Base-by-base conservation (phyloP, 2,113 vertebrate species). In the Apteryx mantelli region DNA sequence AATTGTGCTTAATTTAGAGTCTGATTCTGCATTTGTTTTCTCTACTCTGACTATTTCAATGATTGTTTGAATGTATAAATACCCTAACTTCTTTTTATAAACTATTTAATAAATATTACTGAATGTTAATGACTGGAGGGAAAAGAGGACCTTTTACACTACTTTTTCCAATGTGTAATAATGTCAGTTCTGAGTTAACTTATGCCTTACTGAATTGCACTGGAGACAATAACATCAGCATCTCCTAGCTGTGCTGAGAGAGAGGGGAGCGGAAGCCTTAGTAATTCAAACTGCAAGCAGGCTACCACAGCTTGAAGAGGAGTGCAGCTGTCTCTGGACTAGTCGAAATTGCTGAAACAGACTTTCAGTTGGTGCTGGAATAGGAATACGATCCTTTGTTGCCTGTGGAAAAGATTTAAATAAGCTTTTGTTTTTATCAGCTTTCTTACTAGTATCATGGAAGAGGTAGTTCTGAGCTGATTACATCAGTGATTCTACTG, bases 111-210 rank as follows among this genome's bases (percentile, higher is more conserved):
- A 97, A 97, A 97, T 91, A 94, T 79, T 85, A 64, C 73, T 94
- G 96, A 98, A 98, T 98, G 96, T 98, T 98, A 94, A 81, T 84
- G 28, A 74, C 15, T 8, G 93, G 93, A 96, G 75, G 94, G 91
- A 82, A 95, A 70, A 97, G 89, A 95, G 86, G 95, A 97, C 97
- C 97, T 98, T 98, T 98, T 98, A 98, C 97, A 98, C 97, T 98
- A 98, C 96, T 97, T 98, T 60, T 97, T 92, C 97, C 95, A 95
- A 94, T 93, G 92, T 95, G 84, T 94, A 76, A 87, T 96, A 81
- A 85, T 13, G 40, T 93, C 95, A 92, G 89, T 96, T 96, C 91
- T 95, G 81, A 91, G 93, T 94, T 96, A 97, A 97, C 91, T 70
- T 85, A 97, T 98, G 98, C 98, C 98, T 98, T 98, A 98, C 65